Evolutionary conservation across 2,797 vertebrate genomes (phyloP).

Genomic region (Sebastes matsubarae): DNA sequence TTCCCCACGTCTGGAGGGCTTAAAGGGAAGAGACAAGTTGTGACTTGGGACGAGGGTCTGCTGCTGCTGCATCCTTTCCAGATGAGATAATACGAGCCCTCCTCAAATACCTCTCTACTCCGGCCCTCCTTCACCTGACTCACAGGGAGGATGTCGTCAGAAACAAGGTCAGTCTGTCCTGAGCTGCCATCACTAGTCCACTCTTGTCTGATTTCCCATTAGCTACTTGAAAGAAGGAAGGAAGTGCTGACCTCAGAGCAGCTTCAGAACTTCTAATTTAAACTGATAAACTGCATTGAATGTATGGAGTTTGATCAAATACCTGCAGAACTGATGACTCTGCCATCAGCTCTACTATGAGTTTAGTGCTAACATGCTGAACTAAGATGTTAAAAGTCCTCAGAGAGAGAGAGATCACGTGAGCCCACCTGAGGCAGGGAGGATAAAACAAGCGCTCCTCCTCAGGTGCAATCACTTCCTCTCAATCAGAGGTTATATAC

Average conservation of each 20-base stretch:
- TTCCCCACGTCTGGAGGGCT: slow-evolving; percentile 44
- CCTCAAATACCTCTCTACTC: slow-evolving; percentile 51
- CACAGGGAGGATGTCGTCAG: slow-evolving; percentile 14
- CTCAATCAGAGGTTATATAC: too few relatives aligned
- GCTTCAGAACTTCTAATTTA: slow-evolving; percentile 3
- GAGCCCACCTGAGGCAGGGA: too few relatives aligned
- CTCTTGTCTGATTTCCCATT: slow-evolving; percentile 38
- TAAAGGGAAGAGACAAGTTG: slow-evolving; percentile 57
- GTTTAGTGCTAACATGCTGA: neutral
- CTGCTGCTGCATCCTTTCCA: slow-evolving; percentile 64
- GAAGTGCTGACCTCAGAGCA: slow-evolving; percentile 26
- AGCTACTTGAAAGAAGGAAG: neutral
- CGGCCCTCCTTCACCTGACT: slow-evolving; percentile 4
- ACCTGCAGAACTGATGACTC: neutral
- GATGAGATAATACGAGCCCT: slow-evolving; percentile 60
- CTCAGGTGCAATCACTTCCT: too few relatives aligned
- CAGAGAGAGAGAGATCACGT: too few relatives aligned
- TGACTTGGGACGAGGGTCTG: slow-evolving; percentile 51
- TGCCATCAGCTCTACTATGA: neutral
- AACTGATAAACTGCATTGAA: neutral
- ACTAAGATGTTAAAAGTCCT: neutral
- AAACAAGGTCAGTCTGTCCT: neutral
- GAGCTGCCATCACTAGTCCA: neutral
- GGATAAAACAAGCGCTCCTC: too few relatives aligned
- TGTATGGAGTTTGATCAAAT: neutral